phyloP scores from a whole-genome alignment of 2,797 vertebrate genomes.

The Percopsis omiscomaycus region DNA sequence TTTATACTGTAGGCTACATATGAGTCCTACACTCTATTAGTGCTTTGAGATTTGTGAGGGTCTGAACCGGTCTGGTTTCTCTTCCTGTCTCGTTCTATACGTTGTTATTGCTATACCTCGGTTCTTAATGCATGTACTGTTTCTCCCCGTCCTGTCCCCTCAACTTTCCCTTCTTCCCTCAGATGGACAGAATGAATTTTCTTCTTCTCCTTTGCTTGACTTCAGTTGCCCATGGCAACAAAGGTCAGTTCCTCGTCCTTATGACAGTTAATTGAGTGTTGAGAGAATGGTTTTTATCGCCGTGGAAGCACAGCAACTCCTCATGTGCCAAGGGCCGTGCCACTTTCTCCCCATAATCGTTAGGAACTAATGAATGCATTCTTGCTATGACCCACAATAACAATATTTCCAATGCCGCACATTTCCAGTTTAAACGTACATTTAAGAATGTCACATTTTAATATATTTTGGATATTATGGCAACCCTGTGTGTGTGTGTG shows the following conservation, averaged over 20 bases:
- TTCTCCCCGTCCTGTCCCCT: conserved; percentile 42
- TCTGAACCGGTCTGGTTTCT: conserved; percentile 38
- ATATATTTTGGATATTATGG: conserved; percentile 19
- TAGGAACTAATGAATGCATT: conserved; percentile 1
- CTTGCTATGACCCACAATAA: background rate
- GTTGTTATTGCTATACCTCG: conserved; percentile 18
- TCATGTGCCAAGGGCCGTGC: conserved; percentile 18
- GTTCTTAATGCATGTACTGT: conserved; percentile 77
- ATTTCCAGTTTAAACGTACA: conserved; percentile 1
- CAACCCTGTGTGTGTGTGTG: conserved; percentile 32
- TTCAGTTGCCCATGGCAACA: conserved; percentile 82
- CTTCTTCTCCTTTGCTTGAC: conserved; percentile 81
- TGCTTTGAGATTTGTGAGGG: conserved; percentile 2
- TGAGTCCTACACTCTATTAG: conserved; percentile 1
- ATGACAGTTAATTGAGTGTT: conserved; percentile 66
- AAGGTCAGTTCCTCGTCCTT: conserved; percentile 81
- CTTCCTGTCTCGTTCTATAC: conserved; percentile 39
- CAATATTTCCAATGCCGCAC: no score
- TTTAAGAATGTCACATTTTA: background rate
- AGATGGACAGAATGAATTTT: conserved; percentile 85
- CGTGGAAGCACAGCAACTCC: conserved; percentile 33
- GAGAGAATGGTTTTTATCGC: conserved; percentile 38
- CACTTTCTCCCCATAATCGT: conserved; percentile 11
- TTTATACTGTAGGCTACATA: conserved; percentile 10
- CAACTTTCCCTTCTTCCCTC: conserved; percentile 60